A percentile compares a stretch with the other conserved stretches of the same genome.
phyloP scores from a whole-genome alignment of 2,113 vertebrate species.

The Sterrhoptilus dennistouni region DNA sequence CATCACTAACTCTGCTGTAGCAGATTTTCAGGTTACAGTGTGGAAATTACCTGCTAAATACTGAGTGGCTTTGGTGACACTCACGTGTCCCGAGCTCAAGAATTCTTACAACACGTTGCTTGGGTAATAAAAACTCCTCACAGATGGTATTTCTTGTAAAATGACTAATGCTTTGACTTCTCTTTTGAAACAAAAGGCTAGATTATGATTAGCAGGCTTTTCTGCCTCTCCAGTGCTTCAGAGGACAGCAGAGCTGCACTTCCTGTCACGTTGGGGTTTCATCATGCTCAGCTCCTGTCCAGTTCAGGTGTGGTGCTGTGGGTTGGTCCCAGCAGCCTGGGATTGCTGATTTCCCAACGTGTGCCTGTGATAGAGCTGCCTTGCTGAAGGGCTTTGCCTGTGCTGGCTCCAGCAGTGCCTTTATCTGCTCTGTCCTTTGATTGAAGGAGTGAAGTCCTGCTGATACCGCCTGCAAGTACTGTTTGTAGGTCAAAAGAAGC shows the following conservation, averaged over 20 bases:
- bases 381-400: neutral
- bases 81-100: neutral
- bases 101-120: neutral
- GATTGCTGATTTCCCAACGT: neutral
- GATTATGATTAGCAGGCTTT: neutral
- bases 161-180: neutral
- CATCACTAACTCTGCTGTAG: neutral
- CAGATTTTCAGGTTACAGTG: neutral
- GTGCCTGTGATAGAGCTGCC: neutral
- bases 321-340: neutral
- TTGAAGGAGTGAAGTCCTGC: neutral
- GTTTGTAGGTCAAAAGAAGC: neutral
- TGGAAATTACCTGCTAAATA: neutral
- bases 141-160: neutral
- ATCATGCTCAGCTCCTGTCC: neutral
- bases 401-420: neutral
- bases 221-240: neutral
- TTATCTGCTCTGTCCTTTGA: neutral
- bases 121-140: neutral
- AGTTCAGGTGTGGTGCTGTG: neutral
- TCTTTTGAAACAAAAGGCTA: neutral
- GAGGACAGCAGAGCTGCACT: neutral
- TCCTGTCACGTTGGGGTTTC: neutral
- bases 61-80: neutral
- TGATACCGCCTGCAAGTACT: accelerated